phyloP scores from a whole-genome alignment of 2,888 invertebrate genomes.

The Sussaba pulchella region DNA sequence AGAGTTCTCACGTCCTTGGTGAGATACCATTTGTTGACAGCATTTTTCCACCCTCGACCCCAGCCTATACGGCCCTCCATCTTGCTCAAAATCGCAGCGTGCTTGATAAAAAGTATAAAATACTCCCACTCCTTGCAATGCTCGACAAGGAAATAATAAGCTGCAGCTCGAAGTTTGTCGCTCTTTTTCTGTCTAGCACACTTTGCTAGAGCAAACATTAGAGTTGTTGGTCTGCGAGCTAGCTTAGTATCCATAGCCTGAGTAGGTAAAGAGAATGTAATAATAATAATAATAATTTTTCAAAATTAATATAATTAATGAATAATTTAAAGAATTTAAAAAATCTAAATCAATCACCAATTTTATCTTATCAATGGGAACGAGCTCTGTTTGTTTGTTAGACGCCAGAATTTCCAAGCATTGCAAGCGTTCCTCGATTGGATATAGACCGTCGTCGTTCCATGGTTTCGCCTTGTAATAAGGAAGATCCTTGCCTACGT shows the following conservation, averaged over 20 bases:
- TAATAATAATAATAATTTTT: no score
- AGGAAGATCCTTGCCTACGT: conserved; percentile 86
- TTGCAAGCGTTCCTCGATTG: conserved; percentile 82
- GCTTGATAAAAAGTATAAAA: conserved; percentile 88
- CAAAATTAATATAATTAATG: no score
- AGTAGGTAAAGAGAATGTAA: conserved; percentile 4
- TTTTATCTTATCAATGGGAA: conserved; percentile 77
- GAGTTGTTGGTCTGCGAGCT: conserved; percentile 86
- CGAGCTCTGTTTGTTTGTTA: conserved; percentile 71
- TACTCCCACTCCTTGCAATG: conserved; percentile 86
- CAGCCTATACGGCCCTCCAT: conserved; percentile 83
- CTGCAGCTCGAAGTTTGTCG: conserved; percentile 85
- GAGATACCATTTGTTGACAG: conserved; percentile 88
- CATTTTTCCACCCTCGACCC: conserved; percentile 88
- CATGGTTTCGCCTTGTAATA: conserved; percentile 87
- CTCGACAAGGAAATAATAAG: conserved; percentile 83
- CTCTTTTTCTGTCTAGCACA: conserved; percentile 85
- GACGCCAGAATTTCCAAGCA: conserved; percentile 81
- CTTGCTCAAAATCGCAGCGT: conserved; percentile 84
- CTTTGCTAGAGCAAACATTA: conserved; percentile 88
- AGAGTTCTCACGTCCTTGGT: conserved; percentile 87
- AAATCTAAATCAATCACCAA: conserved; percentile 73
- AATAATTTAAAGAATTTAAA: no score
- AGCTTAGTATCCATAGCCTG: conserved; percentile 85
- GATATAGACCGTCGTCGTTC: conserved; percentile 85